Base-by-base conservation (phyloP, 2,797 vertebrate species). In the Sebastes glaucus region DNA sequence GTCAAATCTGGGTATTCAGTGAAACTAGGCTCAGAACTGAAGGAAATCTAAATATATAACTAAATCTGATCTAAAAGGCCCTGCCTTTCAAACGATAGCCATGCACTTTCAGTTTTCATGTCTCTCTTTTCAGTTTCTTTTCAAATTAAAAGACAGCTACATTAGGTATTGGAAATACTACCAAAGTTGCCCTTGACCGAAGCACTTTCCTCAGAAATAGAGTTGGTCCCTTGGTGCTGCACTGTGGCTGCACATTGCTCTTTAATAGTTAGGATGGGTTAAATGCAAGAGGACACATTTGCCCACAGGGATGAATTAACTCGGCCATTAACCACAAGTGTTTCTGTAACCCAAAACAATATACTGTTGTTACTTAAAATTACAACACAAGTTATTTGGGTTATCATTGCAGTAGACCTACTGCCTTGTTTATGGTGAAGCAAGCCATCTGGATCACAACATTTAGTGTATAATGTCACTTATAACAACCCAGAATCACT, bases 231-330 rank as follows among this genome's bases (percentile, higher is more conserved):
- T 22, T 3, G 78, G 22, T 81, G 79, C 63, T 27, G 42, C 46
- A 25, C 74, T 22, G 22, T 76, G 72, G 62, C 74, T 74, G 52
- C 70, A 69, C 64, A 67, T 67, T 79, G 66, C 83, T 76, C 64
- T 80, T 74, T 80, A 82, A 85, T 65, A 80, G 67, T 71, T 64
- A 33, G 38, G 42, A 71, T 46, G 71, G 78, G 73, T 83, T 80
- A 81, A 86, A 84, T 80, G 64, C 62, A 74, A 22, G 53, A 78
- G 80, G 87, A 81, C 78, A 78, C 33, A 79, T 77, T 70, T 67
- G 14, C 64, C 78, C 78, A 72, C 59, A 38, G 67, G 74, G 77
- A 75, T 89, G 63, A 84, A 87, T 89, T 72, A 82, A 86, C 46
- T 67, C 4, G 6, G 32, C 79, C 72, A 74, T 84, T 84, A 78